phyloP scores from a whole-genome alignment of 2,797 vertebrate species.

The Macroramphosus scolopax region DNA sequence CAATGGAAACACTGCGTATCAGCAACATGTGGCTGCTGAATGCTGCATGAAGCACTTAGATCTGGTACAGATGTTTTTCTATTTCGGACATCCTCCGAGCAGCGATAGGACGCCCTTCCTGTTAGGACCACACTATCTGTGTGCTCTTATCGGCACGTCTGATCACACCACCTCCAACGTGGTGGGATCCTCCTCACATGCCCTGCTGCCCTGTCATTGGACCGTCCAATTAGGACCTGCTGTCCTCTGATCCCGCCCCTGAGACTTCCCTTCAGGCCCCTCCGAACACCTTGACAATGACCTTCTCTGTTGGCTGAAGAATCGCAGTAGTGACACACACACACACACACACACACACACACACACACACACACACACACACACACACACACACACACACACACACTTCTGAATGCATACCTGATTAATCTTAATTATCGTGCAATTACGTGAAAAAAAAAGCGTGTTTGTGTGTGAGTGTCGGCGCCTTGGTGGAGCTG shows the following conservation, averaged over 20 bases:
- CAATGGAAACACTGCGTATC: too few species aligned
- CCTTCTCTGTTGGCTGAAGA: constrained; percentile 39
- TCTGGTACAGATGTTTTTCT: too few species aligned
- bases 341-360: not conserved
- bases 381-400: constrained; percentile 17
- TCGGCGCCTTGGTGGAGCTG: not conserved
- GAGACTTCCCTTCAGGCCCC: constrained; percentile 20
- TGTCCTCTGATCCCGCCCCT: constrained; percentile 31
- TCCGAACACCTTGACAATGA: constrained; percentile 46
- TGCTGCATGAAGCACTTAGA: too few species aligned
- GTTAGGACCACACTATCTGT: too few species aligned
- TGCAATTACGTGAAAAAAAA: constrained; percentile 42
- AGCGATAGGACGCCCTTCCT: too few species aligned
- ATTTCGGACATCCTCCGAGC: too few species aligned
- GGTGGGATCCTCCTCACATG: too few species aligned
- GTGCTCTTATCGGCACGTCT: constrained; percentile 48
- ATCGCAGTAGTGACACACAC: constrained; percentile 5
- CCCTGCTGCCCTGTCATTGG: constrained; percentile 41
- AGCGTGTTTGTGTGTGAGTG: too few species aligned
- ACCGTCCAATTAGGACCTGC: constrained; percentile 43
- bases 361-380: constrained; percentile 2
- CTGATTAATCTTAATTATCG: constrained; percentile 56
- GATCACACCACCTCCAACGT: constrained; percentile 42
- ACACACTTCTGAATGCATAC: constrained; percentile 20
- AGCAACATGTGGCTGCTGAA: too few species aligned